Percentiles rank a stretch among this genome's conserved stretches.
Conservation (phyloP, 2,113 vertebrate species). For the Helogale parvula region DNA sequence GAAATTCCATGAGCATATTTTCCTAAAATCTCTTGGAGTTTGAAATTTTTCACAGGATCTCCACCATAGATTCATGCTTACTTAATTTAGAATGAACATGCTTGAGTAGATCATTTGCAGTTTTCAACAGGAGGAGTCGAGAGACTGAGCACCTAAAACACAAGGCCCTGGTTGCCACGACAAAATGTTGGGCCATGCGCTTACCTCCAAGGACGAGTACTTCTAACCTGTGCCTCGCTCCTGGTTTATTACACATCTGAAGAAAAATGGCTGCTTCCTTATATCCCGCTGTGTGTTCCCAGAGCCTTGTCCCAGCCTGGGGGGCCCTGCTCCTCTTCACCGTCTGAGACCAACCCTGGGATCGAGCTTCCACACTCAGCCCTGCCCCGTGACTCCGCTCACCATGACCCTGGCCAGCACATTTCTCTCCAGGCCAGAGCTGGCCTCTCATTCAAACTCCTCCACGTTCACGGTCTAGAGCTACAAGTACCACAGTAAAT, state of each 20-base stretch:
- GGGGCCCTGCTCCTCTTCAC: not conserved
- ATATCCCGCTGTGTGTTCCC: not conserved
- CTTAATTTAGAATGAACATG: not conserved
- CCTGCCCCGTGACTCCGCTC: not conserved
- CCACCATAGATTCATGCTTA: not conserved
- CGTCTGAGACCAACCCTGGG: not conserved
- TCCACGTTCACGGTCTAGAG: not conserved
- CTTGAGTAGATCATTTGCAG: not conserved
- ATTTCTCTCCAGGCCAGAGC: not conserved
- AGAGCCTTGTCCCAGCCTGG: rapidly evolving
- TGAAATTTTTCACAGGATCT: not conserved
- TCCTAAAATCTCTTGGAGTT: not conserved
- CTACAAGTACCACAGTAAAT: not conserved
- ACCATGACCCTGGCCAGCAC: not conserved
- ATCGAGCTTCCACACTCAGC: not conserved
- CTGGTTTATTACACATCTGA: not conserved
- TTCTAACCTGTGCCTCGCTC: not conserved
- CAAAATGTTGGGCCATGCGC: not conserved
- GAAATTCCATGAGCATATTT: not conserved
- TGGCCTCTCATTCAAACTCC: not conserved
- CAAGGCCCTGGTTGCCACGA: not conserved
- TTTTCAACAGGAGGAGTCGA: not conserved
- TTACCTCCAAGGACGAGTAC: not conserved
- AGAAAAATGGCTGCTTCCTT: not conserved
- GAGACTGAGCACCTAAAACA: not conserved